A percentile compares a stretch with the other conserved stretches of the same genome.
phyloP scores from a whole-genome alignment of 2,113 vertebrate species.

The Numenius arquata region DNA sequence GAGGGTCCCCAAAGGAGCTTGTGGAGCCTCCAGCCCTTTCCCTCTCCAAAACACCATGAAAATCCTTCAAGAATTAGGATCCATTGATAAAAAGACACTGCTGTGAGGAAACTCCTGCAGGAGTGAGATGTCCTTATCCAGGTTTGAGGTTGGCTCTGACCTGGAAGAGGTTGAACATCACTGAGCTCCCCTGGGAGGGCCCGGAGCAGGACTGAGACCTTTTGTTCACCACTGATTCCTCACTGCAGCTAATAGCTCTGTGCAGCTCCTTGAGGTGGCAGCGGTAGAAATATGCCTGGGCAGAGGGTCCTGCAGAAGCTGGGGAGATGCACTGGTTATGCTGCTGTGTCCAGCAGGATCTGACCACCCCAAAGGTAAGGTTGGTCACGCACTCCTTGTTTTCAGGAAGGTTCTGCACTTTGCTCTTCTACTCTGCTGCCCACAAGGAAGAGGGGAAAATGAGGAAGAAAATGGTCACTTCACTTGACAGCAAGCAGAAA shows the following conservation, averaged over 20 bases:
- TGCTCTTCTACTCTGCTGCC: neutral
- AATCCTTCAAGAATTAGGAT: neutral
- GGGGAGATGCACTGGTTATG: neutral
- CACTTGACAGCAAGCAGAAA: neutral
- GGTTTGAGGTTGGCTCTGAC: neutral
- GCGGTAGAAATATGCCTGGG: neutral
- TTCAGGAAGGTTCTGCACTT: neutral
- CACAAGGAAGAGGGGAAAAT: neutral
- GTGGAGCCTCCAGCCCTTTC: neutral
- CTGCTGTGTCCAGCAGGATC: neutral
- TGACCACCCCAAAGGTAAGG: too few relatives aligned
- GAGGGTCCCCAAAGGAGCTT: neutral
- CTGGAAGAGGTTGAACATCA: neutral
- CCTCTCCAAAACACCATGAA: rapidly evolving
- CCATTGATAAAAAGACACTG: rapidly evolving
- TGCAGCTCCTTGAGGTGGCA: neutral
- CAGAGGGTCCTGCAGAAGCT: neutral
- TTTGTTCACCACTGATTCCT: rapidly evolving
- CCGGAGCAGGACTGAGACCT: neutral
- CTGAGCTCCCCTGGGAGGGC: neutral
- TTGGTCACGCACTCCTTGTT: rapidly evolving
- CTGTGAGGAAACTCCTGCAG: neutral
- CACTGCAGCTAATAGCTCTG: neutral
- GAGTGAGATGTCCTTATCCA: neutral
- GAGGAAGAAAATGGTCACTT: neutral